Evolutionary conservation across 2,888 invertebrate species (phyloP).

Genomic region (Drosophila tanythrix): DNA sequence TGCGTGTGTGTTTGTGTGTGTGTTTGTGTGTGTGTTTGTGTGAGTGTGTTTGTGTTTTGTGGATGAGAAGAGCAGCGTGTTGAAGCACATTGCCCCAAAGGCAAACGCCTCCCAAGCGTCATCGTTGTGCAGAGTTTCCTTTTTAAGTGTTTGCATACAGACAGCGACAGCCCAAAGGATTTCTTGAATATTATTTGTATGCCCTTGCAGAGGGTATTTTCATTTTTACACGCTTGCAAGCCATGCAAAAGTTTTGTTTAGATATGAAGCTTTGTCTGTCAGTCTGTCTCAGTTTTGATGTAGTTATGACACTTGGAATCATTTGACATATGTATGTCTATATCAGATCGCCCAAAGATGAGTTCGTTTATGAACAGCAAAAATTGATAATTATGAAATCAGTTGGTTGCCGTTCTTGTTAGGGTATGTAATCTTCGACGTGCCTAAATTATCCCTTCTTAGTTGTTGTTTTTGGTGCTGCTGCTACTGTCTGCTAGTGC

Average conservation of each 20-base stretch:
- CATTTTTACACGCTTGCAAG: background rate
- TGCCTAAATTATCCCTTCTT: background rate
- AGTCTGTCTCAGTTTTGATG: background rate
- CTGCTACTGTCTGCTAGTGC: slow-evolving; percentile 26
- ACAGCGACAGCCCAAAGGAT: slow-evolving; percentile 43
- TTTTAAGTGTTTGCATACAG: slow-evolving; percentile 62
- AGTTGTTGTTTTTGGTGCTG: background rate
- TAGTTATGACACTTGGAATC: background rate
- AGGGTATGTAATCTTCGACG: background rate
- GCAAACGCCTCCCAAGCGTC: slow-evolving; percentile 43
- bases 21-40: slow-evolving; percentile 3
- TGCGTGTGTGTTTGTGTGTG: slow-evolving; percentile 7
- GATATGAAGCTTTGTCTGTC: background rate
- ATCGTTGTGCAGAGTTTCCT: slow-evolving; percentile 39
- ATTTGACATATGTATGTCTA: background rate
- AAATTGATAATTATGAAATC: background rate
- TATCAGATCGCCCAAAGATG: background rate
- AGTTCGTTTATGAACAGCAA: background rate
- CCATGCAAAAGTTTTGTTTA: background rate
- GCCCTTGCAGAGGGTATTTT: background rate
- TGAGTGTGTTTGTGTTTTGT: slow-evolving; percentile 10
- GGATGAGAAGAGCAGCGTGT: slow-evolving; percentile 25
- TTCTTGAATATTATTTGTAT: slow-evolving; percentile 23
- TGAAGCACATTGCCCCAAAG: slow-evolving; percentile 52
- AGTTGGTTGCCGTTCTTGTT: background rate